A percentile compares a stretch with the other conserved stretches of the same genome.
These are phyloP conservation scores for Heliconius sara DNA, from an alignment of 2,888 invertebrate genomes.

Conservation along the genomic window DNA sequence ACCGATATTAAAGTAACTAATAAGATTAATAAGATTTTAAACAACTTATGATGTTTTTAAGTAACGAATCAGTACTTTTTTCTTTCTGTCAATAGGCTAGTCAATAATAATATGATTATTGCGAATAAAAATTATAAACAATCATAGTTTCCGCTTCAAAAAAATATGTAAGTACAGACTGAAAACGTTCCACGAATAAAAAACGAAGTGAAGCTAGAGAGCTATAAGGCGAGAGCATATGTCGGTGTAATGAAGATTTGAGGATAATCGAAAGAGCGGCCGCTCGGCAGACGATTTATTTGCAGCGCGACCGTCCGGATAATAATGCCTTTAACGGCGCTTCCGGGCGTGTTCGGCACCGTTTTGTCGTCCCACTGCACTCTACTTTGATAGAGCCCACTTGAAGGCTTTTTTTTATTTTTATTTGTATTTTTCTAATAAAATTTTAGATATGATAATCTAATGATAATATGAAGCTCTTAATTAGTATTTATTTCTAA, in stretches of 20 bases:
- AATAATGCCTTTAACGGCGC: slow-evolving; percentile 81
- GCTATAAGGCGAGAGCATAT: slow-evolving; percentile 63
- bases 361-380: slow-evolving; percentile 52
- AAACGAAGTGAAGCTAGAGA: slow-evolving; percentile 46
- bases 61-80: neutral
- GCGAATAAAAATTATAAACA: neutral
- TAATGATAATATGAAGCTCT: neutral
- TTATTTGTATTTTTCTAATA: slow-evolving; percentile 1
- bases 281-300: slow-evolving; percentile 81
- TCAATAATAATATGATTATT: neutral
- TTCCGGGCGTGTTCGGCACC: slow-evolving; percentile 63
- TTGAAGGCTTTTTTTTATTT: slow-evolving; percentile 25
- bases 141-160: neutral
- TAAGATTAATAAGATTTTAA: slow-evolving; percentile 36
- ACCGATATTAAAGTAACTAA: slow-evolving; percentile 44
- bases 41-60: slow-evolving; percentile 26
- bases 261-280: slow-evolving; percentile 83
- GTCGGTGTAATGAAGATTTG: slow-evolving; percentile 84
- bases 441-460: slow-evolving; percentile 3
- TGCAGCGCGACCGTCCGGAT: slow-evolving; percentile 81
- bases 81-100: neutral
- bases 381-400: slow-evolving; percentile 48
- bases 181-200: slow-evolving; percentile 35
- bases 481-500: neutral
- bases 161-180: neutral